Evolutionary conservation across 2,888 invertebrate genomes (phyloP), one percentile per base, ranked within the genome.

Genomic region (Metacarcinus magister): DNA sequence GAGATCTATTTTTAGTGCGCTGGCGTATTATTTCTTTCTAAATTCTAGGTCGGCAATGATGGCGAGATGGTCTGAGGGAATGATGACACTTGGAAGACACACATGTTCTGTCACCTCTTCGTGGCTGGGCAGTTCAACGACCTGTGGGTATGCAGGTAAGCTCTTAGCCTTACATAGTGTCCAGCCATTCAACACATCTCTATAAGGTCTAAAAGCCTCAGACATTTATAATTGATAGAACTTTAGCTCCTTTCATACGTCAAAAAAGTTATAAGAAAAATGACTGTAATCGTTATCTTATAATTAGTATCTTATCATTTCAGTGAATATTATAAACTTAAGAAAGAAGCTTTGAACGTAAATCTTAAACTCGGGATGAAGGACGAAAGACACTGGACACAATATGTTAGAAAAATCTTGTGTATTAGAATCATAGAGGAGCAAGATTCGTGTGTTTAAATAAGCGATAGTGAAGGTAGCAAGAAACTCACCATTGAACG

Each of bases 41-140:
- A 94, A 98, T 97, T 98, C 97, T 97, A 99, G 98, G 98, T 99
- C 99, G n/a, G 98, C 98, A 96, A 99, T 98, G 93, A 99, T 98
- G 23, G 99, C 98, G 97, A 99, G 98, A 97, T 99, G 99, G 98
- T 99, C 99, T 1, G 99, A 99, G 0, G 99, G 99, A 97, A 99
- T 99, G 2, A 98, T 98, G 93, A 98, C 98, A 97, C 99, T 99
- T 0, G 99, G 99, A 97, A 99, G 98, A 0, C 99, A 99, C 82
- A 98, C 98, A 97, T 99, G 98, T 95, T 98, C 98, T 95, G 98
- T 98, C 39, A 99, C 98, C 97, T 99, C 98, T 97, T 99, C 98
- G 89, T 98, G 98, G 92, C 98, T 98, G 0, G 99, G 99, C 97
- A 99, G 98, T 0, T 99, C 99, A 96, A 99, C 98, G 0, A 98